phyloP scores from a whole-genome alignment of 2,888 invertebrate species.

The Heliconius aoede region DNA sequence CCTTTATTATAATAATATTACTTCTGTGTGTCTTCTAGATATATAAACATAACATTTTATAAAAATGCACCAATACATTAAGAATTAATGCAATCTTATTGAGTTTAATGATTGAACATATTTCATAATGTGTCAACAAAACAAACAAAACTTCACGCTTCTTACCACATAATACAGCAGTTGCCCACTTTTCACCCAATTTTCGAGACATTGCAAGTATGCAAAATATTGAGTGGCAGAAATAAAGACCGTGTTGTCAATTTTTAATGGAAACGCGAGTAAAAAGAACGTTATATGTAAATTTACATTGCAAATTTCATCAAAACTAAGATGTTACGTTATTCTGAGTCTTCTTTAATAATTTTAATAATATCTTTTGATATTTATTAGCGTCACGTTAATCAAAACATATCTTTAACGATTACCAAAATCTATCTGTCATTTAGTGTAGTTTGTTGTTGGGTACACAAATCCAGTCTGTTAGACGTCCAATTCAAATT shows the following conservation, averaged over 20 bases:
- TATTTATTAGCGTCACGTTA: too few species aligned
- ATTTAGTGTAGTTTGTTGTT: too few species aligned
- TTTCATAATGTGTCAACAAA: too few species aligned
- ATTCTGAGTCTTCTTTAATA: too few species aligned
- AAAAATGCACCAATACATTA: neutral
- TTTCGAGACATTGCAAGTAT: neutral
- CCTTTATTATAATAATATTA: too few species aligned
- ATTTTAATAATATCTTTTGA: too few species aligned
- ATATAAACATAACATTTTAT: neutral
- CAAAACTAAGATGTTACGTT: too few species aligned
- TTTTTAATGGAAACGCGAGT: neutral
- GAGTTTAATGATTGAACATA: neutral
- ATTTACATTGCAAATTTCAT: too few species aligned
- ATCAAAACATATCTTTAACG: neutral
- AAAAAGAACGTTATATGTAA: too few species aligned
- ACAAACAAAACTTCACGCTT: too few species aligned
- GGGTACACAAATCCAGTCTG: neutral
- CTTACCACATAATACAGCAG: neutral
- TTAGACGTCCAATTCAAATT: neutral
- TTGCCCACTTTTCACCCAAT: neutral
- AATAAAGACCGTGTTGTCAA: neutral
- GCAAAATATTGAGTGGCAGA: too few species aligned
- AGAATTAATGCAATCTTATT: conserved; percentile 4
- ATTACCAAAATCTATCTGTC: neutral
- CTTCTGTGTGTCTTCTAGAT: neutral